These are phyloP conservation scores for Megalopta genalis DNA, from an alignment of 1,140 invertebrate genomes.

Conservation along the genomic window DNA sequence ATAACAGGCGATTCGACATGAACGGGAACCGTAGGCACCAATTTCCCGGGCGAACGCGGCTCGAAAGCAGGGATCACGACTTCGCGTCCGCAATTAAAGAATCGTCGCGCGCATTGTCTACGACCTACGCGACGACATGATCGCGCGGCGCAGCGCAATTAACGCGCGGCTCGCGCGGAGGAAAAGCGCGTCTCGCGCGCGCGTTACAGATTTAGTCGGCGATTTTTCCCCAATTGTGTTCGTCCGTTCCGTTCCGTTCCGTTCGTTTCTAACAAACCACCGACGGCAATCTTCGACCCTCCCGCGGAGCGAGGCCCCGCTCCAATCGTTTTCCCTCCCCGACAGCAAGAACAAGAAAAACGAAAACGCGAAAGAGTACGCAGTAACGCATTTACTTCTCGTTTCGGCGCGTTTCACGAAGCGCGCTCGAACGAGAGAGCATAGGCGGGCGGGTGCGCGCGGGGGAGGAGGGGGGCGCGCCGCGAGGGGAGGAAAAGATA, in stretches of 20 bases:
- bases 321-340: background rate
- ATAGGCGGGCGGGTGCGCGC: no score
- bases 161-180: no score
- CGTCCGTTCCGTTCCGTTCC: no score
- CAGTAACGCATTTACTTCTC: constrained; percentile 2
- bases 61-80: no score
- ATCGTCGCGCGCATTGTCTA: background rate
- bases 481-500: background rate
- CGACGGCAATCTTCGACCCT: background rate
- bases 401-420: constrained; percentile 2
- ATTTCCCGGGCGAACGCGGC: no score
- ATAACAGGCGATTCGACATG: no score
- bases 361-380: constrained; percentile 1
- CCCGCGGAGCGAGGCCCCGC: no score
- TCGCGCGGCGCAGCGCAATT: background rate
- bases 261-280: background rate
- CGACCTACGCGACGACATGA: no score
- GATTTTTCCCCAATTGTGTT: background rate
- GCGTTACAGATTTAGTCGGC: background rate
- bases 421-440: no score
- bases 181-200: no score
- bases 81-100: background rate
- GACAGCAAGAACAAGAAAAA: background rate
- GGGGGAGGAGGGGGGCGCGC: no score
- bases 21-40: no score